These are phyloP conservation scores for Noctua janthina DNA, from an alignment of 2,888 invertebrate genomes.

Conservation along the genomic window DNA sequence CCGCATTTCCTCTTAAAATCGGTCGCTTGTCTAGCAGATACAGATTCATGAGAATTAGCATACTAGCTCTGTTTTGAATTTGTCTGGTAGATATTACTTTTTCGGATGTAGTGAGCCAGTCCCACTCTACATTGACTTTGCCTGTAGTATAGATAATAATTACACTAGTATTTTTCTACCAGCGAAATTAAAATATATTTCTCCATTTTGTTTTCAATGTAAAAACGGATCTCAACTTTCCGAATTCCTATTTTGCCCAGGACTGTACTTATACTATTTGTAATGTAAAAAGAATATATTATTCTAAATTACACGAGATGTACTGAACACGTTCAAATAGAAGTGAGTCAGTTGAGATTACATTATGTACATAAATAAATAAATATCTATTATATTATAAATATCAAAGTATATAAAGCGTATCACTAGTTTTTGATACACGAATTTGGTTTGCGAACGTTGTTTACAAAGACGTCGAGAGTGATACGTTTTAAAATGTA, in stretches of 20 bases:
- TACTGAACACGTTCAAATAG: slow-evolving; percentile 62
- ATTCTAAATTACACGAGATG: slow-evolving; percentile 57
- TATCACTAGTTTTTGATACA: slow-evolving; percentile 66
- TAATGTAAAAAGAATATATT: slow-evolving; percentile 59
- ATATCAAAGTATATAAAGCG: slow-evolving; percentile 68
- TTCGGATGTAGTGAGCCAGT: background rate
- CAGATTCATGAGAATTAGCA: background rate
- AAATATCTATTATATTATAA: slow-evolving; percentile 64
- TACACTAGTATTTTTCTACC: slow-evolving; percentile 19
- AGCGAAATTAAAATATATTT: slow-evolving; percentile 20
- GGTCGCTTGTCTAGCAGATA: background rate
- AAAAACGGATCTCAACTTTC: slow-evolving; percentile 71
- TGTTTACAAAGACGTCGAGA: slow-evolving; percentile 51
- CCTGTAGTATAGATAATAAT: slow-evolving; percentile 4
- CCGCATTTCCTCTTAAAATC: too few species aligned
- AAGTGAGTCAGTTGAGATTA: slow-evolving; percentile 74
- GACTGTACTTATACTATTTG: slow-evolving; percentile 70
- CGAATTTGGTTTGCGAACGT: slow-evolving; percentile 37
- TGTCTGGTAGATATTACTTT: slow-evolving; percentile 8
- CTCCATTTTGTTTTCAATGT: slow-evolving; percentile 50
- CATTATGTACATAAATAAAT: slow-evolving; percentile 73
- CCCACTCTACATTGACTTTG: background rate
- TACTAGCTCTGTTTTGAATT: background rate
- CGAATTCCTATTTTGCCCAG: slow-evolving; percentile 69
- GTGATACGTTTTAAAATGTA: slow-evolving; percentile 73